Evolutionary conservation across 2,113 vertebrate species (phyloP).

Genomic region (Toxostoma redivivum): DNA sequence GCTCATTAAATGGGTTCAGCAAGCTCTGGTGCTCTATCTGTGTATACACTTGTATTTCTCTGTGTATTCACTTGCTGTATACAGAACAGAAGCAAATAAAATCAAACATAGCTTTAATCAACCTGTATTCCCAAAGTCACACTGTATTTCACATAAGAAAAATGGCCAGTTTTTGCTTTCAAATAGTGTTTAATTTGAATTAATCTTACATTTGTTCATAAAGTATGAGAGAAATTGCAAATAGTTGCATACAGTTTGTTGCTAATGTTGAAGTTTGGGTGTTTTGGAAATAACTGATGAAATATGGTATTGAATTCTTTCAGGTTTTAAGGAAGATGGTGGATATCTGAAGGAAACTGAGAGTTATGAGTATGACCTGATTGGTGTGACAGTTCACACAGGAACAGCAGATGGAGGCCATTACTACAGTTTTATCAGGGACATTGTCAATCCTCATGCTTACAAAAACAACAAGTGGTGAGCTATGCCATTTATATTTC

Average conservation of each 20-base stretch:
- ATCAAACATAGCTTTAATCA: neutral
- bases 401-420: conserved; percentile 97
- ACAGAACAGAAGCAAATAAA: neutral
- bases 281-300: neutral
- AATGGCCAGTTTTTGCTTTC: accelerated
- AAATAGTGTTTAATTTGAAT: neutral
- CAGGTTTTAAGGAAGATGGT: conserved; percentile 90
- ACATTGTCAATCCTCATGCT: conserved; percentile 96
- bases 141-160: neutral
- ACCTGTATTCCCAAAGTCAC: neutral
- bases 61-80: neutral
- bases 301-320: conserved; percentile 29
- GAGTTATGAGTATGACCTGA: conserved; percentile 98
- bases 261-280: neutral
- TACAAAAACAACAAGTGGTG: conserved; percentile 99
- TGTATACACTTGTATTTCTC: neutral
- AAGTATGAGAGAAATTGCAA: neutral
- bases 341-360: conserved; percentile 81
- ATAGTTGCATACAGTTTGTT: neutral
- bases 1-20: neutral
- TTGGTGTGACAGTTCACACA: conserved; percentile 97
- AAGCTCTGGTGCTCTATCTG: neutral
- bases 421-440: conserved; percentile 98
- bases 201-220: neutral
- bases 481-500: conserved; percentile 64